These are phyloP conservation scores for Cacoxenus indagator DNA, from an alignment of 2,888 invertebrate genomes.

Conservation along the genomic window DNA sequence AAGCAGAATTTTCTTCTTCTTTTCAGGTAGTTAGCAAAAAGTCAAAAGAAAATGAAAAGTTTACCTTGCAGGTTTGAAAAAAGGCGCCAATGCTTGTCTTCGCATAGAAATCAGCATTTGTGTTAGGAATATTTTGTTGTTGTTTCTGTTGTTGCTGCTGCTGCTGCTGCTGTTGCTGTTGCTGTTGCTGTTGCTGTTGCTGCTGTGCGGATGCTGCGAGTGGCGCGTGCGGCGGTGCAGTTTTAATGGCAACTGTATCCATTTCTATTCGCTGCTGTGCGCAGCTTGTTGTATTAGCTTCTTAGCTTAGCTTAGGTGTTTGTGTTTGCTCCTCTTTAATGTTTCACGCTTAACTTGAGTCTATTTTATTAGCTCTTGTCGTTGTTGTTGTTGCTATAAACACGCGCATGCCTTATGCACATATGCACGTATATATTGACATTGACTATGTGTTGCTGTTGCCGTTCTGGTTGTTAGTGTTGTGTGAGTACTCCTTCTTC, in stretches of 20 bases:
- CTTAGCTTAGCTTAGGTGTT: constrained; percentile 23
- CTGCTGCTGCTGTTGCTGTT: constrained; percentile 45
- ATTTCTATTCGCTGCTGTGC: constrained; percentile 34
- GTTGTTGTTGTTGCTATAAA: too few relatives aligned
- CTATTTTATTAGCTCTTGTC: too few relatives aligned
- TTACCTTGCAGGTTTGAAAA: constrained; percentile 72
- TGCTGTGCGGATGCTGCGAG: constrained; percentile 47
- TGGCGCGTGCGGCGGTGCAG: constrained; percentile 66
- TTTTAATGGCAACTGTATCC: constrained; percentile 67
- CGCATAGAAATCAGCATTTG: constrained; percentile 41
- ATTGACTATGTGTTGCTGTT: too few relatives aligned
- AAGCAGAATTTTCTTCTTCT: not conserved
- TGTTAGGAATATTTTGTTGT: constrained; percentile 33
- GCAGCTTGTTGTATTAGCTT: not conserved
- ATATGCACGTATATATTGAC: too few relatives aligned
- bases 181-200: constrained; percentile 43
- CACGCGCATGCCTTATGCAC: too few relatives aligned
- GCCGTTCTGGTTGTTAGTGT: too few relatives aligned
- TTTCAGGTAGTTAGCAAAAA: not conserved
- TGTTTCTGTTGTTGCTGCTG: constrained; percentile 41
- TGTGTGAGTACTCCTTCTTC: too few relatives aligned
- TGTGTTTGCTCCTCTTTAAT: constrained; percentile 23
- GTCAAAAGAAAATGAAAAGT: constrained; percentile 23
- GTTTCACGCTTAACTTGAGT: too few relatives aligned
- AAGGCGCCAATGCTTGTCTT: constrained; percentile 69